Evolutionary conservation across 1,140 invertebrate genomes (phyloP).

Genomic region (Pogonognathellus flavescens): DNA sequence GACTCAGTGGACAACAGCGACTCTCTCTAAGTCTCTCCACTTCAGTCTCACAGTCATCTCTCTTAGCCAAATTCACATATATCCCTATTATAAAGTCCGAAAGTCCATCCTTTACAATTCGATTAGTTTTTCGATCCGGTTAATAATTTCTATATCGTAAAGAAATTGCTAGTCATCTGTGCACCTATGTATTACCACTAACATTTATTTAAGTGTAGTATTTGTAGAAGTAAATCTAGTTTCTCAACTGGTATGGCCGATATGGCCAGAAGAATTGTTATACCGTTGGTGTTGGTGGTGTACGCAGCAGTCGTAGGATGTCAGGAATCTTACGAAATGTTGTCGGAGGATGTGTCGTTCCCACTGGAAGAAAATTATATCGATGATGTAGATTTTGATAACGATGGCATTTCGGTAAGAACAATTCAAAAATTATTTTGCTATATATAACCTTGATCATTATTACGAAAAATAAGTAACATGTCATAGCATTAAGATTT

Average conservation of each 20-base stretch:
- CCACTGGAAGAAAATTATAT: not conserved
- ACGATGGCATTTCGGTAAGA: not conserved
- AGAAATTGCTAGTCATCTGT: not conserved
- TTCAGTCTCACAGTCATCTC: not conserved
- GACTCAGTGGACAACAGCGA: not conserved
- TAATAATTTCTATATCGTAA: not conserved
- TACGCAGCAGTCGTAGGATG: not conserved
- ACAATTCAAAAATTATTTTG: not conserved
- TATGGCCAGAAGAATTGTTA: conserved; percentile 2
- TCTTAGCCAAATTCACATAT: too few relatives aligned
- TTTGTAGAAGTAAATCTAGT: not conserved
- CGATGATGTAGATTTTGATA: not conserved
- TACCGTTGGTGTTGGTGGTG: not conserved
- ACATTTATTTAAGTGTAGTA: too few relatives aligned
- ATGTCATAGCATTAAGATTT: too few relatives aligned
- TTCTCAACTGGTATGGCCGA: not conserved
- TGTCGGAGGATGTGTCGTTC: not conserved
- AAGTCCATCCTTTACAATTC: not conserved
- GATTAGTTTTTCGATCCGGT: not conserved
- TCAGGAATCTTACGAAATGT: not conserved
- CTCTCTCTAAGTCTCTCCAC: not conserved
- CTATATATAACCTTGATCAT: too few relatives aligned
- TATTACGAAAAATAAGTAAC: too few relatives aligned
- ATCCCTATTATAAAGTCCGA: not conserved
- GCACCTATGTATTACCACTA: too few relatives aligned